Evolutionary conservation across 2,113 vertebrate species (phyloP).

Genomic region (Apeltes quadracus): DNA sequence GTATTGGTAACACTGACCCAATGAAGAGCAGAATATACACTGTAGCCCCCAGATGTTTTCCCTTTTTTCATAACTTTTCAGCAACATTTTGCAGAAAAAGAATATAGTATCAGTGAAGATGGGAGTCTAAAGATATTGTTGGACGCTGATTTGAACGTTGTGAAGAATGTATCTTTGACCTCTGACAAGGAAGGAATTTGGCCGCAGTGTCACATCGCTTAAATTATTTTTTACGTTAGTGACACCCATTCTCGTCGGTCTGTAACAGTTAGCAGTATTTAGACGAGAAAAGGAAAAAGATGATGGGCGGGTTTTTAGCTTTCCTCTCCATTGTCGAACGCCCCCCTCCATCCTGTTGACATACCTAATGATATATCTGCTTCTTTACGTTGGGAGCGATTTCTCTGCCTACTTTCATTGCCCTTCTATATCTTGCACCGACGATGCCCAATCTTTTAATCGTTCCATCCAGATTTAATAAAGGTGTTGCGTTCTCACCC

Average conservation of each 20-base stretch:
- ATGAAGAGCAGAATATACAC: background rate
- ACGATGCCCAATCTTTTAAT: background rate
- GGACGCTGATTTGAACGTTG: background rate
- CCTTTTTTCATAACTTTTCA: background rate
- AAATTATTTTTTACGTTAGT: background rate
- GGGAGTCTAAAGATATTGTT: background rate
- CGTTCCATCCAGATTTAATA: background rate
- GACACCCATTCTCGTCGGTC: background rate
- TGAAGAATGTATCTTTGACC: background rate
- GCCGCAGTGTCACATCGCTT: constrained; percentile 1
- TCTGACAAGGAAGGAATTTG: constrained; percentile 4
- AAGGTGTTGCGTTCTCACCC: background rate
- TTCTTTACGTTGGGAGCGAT: background rate
- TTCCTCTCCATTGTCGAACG: constrained; percentile 25
- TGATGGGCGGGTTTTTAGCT: background rate
- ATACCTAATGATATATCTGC: constrained; percentile 4
- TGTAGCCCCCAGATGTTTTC: background rate
- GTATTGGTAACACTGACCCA: background rate
- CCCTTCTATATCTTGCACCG: background rate
- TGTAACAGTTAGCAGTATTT: constrained; percentile 1
- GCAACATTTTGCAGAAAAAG: background rate
- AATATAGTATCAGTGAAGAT: background rate
- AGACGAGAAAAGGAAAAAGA: constrained; percentile 20
- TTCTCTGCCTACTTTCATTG: background rate
- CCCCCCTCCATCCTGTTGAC: constrained; percentile 13